phyloP scores from a whole-genome alignment of 1,140 invertebrate species.

The Aradophagus sp. region DNA sequence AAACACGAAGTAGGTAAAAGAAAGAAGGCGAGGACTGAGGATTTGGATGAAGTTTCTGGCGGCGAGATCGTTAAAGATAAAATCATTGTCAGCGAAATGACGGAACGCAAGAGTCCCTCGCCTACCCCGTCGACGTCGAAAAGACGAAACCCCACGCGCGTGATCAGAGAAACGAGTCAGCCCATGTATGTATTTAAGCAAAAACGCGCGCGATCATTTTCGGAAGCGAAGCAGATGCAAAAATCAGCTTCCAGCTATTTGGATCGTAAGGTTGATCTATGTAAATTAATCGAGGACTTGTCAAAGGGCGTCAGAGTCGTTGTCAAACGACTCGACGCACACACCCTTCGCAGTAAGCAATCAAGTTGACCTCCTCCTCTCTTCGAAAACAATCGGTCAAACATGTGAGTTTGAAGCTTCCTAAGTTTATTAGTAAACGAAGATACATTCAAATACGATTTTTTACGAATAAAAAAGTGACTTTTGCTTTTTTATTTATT shows the following conservation, averaged over 20 bases:
- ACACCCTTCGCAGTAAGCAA: constrained; percentile 57
- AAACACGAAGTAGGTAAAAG: background rate
- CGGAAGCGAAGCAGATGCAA: constrained; percentile 10
- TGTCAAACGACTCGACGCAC: constrained; percentile 63
- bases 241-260: constrained; percentile 4
- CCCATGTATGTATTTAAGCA: constrained; percentile 25
- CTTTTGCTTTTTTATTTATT: background rate
- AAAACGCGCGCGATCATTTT: constrained; percentile 1
- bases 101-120: too few relatives aligned
- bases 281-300: constrained; percentile 69
- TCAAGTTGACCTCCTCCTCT: constrained; percentile 3
- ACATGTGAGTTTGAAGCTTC: too few relatives aligned
- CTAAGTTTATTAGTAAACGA: constrained; percentile 24
- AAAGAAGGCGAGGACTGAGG: constrained; percentile 6
- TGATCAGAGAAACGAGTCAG: constrained; percentile 39
- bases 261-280: constrained; percentile 59
- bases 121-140: background rate
- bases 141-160: constrained; percentile 39
- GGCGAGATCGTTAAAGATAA: background rate
- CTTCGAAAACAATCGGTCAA: too few relatives aligned
- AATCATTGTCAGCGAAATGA: too few relatives aligned
- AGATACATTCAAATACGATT: too few relatives aligned
- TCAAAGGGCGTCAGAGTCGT: constrained; percentile 67
- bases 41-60: background rate
- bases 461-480: too few relatives aligned